Conservation (phyloP, 2,113 vertebrate species). For the Rhombomys opimus region DNA sequence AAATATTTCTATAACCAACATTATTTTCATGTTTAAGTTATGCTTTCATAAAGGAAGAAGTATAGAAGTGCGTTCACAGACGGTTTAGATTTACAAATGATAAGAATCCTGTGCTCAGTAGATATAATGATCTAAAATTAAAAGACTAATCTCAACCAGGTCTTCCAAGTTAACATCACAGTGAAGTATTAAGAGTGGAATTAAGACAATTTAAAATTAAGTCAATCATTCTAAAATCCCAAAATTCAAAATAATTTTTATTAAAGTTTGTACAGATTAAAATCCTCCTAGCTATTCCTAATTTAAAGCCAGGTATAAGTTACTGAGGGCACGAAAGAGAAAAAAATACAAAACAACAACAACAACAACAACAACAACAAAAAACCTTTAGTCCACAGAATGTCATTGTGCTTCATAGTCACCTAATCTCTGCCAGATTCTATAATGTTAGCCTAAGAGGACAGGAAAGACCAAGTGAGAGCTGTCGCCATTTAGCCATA, state of each 20-base stretch:
- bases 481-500: not conserved
- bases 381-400: not conserved
- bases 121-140: not conserved
- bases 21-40: slow-evolving; percentile 51
- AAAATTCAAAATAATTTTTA: not conserved
- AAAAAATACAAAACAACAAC: not conserved
- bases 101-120: slow-evolving; percentile 18
- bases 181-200: slow-evolving; percentile 36
- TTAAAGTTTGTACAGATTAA: not conserved
- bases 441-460: not conserved
- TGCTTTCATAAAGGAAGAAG: slow-evolving; percentile 41
- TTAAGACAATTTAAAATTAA: slow-evolving; percentile 11
- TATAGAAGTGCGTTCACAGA: slow-evolving; percentile 42
- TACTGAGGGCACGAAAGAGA: not conserved
- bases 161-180: slow-evolving; percentile 68
- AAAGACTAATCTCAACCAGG: slow-evolving; percentile 56
- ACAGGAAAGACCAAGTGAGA: not conserved
- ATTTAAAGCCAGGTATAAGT: not conserved
- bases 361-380: not conserved
- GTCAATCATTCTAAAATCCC: slow-evolving; percentile 23
- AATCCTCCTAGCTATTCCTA: not conserved
- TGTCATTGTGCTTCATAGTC: not conserved
- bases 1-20: slow-evolving; percentile 65
- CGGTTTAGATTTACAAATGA: slow-evolving; percentile 9
- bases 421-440: not conserved